These are phyloP conservation scores for Ginglymostoma cirratum DNA, from an alignment of 2,113 vertebrate species.

Conservation along the genomic window DNA sequence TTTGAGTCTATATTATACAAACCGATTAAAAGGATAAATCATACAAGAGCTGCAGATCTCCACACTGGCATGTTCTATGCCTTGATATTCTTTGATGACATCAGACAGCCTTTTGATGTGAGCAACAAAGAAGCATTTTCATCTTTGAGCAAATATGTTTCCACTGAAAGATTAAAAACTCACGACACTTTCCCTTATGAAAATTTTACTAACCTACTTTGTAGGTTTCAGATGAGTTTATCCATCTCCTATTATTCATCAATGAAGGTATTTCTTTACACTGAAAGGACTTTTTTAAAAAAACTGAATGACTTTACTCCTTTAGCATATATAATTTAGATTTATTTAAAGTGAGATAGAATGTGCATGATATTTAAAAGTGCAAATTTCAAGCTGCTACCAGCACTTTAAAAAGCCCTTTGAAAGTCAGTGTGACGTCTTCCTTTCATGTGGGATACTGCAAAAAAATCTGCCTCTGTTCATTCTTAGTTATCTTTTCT, in stretches of 20 bases:
- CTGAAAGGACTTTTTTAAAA: background rate
- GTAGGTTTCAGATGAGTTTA: constrained; percentile 7
- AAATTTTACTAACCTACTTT: constrained; percentile 29
- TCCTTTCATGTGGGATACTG: constrained; percentile 26
- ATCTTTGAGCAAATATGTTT: constrained; percentile 61
- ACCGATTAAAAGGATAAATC: constrained; percentile 17
- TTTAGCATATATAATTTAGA: constrained; percentile 27
- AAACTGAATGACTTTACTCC: background rate
- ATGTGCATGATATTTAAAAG: constrained; percentile 16
- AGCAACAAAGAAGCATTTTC: constrained; percentile 56
- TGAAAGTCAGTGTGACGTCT: constrained; percentile 2
- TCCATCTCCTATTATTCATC: background rate
- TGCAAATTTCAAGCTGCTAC: background rate
- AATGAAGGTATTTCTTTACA: constrained; percentile 24
- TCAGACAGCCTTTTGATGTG: constrained; percentile 70
- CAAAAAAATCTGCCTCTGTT: constrained; percentile 7
- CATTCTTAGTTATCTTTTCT: constrained; percentile 33
- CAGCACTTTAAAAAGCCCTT: constrained; percentile 27
- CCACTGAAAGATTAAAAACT: constrained; percentile 64
- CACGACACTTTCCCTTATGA: constrained; percentile 41
- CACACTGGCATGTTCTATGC: constrained; percentile 42
- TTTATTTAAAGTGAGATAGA: background rate
- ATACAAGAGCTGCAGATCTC: constrained; percentile 38
- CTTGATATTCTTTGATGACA: constrained; percentile 59
- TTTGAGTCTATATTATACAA: constrained; percentile 9